Conservation (phyloP, 2,888 invertebrate genomes). For the Drosophila dives region DNA sequence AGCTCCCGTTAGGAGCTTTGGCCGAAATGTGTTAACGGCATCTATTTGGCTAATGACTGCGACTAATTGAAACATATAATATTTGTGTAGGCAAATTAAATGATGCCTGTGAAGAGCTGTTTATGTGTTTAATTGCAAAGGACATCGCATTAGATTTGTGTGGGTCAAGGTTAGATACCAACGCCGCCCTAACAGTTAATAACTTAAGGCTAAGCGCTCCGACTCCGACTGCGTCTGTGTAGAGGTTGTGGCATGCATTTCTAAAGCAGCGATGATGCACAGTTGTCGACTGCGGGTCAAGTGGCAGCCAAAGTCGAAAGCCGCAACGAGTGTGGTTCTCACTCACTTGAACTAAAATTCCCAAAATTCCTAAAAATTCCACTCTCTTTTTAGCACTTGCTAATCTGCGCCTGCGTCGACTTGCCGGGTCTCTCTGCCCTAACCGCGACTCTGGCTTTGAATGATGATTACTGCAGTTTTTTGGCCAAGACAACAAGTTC, state of each 20-base stretch:
- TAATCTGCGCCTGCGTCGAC: constrained; percentile 54
- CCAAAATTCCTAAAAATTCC: neutral
- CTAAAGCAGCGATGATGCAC: constrained; percentile 51
- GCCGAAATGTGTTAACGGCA: constrained; percentile 2
- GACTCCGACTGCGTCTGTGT: neutral
- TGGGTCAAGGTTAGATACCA: constrained; percentile 36
- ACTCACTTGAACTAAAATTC: constrained; percentile 51
- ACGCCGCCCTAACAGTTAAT: constrained; percentile 8
- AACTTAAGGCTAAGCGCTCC: constrained; percentile 32
- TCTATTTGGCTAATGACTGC: constrained; percentile 17
- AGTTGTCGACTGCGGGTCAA: constrained; percentile 67
- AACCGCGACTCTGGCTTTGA: neutral
- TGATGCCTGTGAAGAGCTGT: constrained; percentile 1
- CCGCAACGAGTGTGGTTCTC: constrained; percentile 49
- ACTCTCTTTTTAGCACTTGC: constrained; percentile 53
- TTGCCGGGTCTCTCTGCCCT: neutral
- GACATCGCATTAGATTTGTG: constrained; percentile 8
- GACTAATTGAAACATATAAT: constrained; percentile 37
- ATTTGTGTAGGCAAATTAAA: constrained; percentile 28
- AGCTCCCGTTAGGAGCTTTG: neutral
- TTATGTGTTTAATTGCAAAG: neutral
- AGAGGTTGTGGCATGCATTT: constrained; percentile 26
- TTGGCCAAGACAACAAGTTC: constrained; percentile 42
- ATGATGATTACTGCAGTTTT: constrained; percentile 47
- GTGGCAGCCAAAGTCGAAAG: constrained; percentile 56